Evolutionary conservation across 2,113 vertebrate species (phyloP).

Genomic region (Engraulis encrasicolus): DNA sequence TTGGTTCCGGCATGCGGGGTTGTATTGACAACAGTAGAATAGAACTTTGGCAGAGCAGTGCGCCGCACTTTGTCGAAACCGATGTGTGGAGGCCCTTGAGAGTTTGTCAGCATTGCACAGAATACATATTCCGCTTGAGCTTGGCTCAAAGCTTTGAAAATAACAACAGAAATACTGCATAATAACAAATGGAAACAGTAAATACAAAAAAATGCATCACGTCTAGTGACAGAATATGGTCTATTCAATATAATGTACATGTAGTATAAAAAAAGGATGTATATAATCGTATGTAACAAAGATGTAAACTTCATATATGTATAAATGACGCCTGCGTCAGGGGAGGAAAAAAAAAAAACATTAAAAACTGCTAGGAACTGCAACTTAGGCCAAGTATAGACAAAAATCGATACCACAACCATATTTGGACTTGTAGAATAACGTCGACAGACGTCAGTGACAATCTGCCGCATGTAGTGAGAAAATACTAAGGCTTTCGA

Average conservation of each 20-base stretch:
- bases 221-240: constrained; percentile 89
- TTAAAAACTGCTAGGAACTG: not conserved
- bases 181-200: constrained; percentile 84
- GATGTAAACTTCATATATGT: constrained; percentile 92
- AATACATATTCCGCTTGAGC: constrained; percentile 48
- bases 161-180: constrained; percentile 71
- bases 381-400: not conserved
- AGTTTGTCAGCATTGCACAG: constrained; percentile 15
- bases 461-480: not conserved
- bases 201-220: constrained; percentile 89
- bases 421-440: not conserved
- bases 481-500: not conserved
- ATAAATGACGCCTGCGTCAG: constrained; percentile 96
- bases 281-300: constrained; percentile 84
- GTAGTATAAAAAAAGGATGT: constrained; percentile 90
- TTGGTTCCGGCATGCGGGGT: no score
- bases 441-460: not conserved
- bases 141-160: constrained; percentile 47
- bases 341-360: constrained; percentile 47
- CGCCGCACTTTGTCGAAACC: no score
- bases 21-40: no score
- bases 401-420: not conserved
- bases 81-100: no score
- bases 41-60: no score
- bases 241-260: constrained; percentile 83